A percentile compares a stretch with the other conserved stretches of the same genome.
Conservation (phyloP, 2,797 vertebrate species). For the Clarias platycephalus region DNA sequence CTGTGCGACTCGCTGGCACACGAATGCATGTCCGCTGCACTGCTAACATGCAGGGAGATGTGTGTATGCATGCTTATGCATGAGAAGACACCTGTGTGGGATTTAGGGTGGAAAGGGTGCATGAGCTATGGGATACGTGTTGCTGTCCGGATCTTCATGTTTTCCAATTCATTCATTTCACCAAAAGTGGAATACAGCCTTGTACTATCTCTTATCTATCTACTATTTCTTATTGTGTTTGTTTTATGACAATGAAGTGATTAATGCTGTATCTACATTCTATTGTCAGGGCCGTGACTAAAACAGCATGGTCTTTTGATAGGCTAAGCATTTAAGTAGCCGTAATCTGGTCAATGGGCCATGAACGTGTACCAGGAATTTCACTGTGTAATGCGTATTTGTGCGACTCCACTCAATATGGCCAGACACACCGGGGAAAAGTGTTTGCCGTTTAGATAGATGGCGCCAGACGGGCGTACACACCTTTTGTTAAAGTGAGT, state of each 20-base stretch:
- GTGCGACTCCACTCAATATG: not conserved
- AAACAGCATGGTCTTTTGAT: slow-evolving; percentile 16
- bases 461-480: slow-evolving; percentile 12
- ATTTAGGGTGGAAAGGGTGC: slow-evolving; percentile 62
- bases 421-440: slow-evolving; percentile 30
- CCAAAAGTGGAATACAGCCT: not conserved
- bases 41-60: slow-evolving; percentile 39
- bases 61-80: slow-evolving; percentile 55
- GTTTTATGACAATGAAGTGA: not conserved
- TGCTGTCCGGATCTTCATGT: slow-evolving; percentile 45
- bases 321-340: slow-evolving; percentile 28
- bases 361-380: slow-evolving; percentile 38
- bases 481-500: not conserved
- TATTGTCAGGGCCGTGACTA: slow-evolving; percentile 1
- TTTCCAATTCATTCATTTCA: not conserved
- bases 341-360: slow-evolving; percentile 42
- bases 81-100: slow-evolving; percentile 72
- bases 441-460: slow-evolving; percentile 25
- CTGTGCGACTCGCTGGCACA: slow-evolving; percentile 63
- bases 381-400: slow-evolving; percentile 11
- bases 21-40: slow-evolving; percentile 36
- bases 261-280: not conserved
- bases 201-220: slow-evolving; percentile 5
- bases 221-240: slow-evolving; percentile 13
- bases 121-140: slow-evolving; percentile 43